Evolutionary conservation across 2,797 vertebrate genomes (phyloP), one percentile per base, ranked within the genome.

Genomic region (Spinus pinus): DNA sequence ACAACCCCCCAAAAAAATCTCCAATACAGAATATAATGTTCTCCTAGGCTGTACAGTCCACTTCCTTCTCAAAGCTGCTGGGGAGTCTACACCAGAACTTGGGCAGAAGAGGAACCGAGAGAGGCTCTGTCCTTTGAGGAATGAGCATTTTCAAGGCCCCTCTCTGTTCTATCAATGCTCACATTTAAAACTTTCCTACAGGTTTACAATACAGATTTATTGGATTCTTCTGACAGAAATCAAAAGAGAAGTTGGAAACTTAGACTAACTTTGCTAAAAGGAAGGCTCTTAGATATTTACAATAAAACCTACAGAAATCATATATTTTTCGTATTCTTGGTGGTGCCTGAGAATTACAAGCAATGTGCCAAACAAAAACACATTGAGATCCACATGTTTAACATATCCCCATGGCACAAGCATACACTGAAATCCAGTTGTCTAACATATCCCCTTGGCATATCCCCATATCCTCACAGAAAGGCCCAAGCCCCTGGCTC

Each of bases 341-440:
- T 35, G 31, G 58, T 62, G 71, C 64, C 60, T 88, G 57, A 90
- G 47, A 94, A 61, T 51, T 58, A 44, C 62, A 90, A 79, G 82
- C 53, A 9, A 86, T 2, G 39, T 71, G 46, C 80, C 73, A 86
- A 61, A 30, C 64, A 60, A 91, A 94, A 89, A 27, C 14, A 27
- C 13, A 51, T 23, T 33, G 56, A 86, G 21, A 88, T 65, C 22
- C 51, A 86, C 60, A 41, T 17, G 21, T 72, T 83, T 75, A 81
- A 65, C 35, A 39, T 86, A 96, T 96, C 95, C 96, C 95, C 95
- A 61, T 18, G 83, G 73, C 81, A 95, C 51, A 90, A 64, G 39
- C 18, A 9, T 18, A 66, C 28, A 46, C 2, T 60, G 69, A 88
- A 42, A 88, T 69, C 30, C 30, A 46, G 20, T 10, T 35, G 14